Base-by-base conservation (phyloP, 2,797 vertebrate genomes). In the Sebastes taczanowskii region DNA sequence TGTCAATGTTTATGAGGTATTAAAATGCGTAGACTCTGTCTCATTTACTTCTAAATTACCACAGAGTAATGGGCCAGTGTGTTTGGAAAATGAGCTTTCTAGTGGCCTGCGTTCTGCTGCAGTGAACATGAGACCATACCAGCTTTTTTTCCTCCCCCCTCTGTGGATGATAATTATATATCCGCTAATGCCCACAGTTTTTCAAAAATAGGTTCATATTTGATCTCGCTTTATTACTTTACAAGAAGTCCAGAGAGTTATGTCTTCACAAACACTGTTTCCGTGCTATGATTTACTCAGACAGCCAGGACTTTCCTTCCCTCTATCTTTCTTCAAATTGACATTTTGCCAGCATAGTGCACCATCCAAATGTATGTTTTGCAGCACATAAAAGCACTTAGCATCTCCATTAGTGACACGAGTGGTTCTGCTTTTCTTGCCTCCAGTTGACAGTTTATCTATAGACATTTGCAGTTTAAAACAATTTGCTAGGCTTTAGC, bases 1-100 rank as follows among this genome's bases (percentile, higher is more conserved):
- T 62, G 89, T 89, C 84, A 85, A 58, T 87, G 89, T 86, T 87
- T 90, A 84, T 84, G 82, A 89, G 86, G 72, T 77, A 85, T 88
- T 83, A 77, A 89, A 92, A 90, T 81, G 86, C 49, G 7, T 82
- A 2, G 23, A 68, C 78, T 86, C 60, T 35, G 78, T 88, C 85
- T 92, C 84, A 86, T 91, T 92, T 92, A 85, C 78, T 73, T 79
- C 38, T 58, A 82, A 91, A 89, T 89, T 74, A 78, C 74, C 82
- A 58, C 55, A 25, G 61, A 87, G 73, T 80, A 89, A 88, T 80
- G 77, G 61, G 65, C 58, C 59, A 58, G 38, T 32, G 55, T 56
- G 42, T 78, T 71, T 78, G 74, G 63, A 75, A 88, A 73, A 85
- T 80, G 30, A 84, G 81, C 67, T 71, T 85, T 82, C 78, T 78